Evolutionary conservation across 2,797 vertebrate genomes (phyloP), one percentile per base, ranked within the genome.

Genomic region (Tauraco hartlaubi): DNA sequence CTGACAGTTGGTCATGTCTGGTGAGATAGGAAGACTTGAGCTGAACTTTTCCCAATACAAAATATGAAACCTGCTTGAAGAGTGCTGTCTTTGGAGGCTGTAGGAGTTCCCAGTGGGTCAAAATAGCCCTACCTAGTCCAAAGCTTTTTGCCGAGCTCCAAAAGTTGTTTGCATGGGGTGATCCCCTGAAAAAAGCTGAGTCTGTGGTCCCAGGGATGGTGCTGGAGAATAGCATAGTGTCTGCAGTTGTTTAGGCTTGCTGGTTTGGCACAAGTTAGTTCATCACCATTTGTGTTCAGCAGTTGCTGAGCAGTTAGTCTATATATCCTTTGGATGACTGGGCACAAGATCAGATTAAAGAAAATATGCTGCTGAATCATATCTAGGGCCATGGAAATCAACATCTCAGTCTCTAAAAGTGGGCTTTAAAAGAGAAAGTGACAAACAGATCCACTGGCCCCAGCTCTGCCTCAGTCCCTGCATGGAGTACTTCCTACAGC

Each of bases 181-280:
- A 4, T 55, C 3, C 5, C 6, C 23, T 41, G 9, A 41, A 23
- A 41, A 73, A 37, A 49, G 16, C 39, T 20, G 29, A 48, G 16
- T 13, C 25, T 58, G 8, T 58, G 37, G 23, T 73, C 18, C 26
- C 29, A 51, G 28, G 33, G 22, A 11, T 35, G 20, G 37, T 2
- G 1, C 21, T 76, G 18, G 31, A 39, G 16, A 48, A 31, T 1
- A 0, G 3, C 11, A 5, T 33, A 33, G 39, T 35, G 31, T 39
- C 67, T 61, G 37, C 17, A 52, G 31, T 58, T 82, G 17, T 69
- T 89, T 5, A 48, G 19, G 4, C 15, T 83, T 63, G 33, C 21
- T 77, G 23, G 8, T 88, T 83, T 63, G 48, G 26, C n/a, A 51
- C 22, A 44, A 52, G 15, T 22, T 75, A 15, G 8, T 75, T 85